These are phyloP conservation scores for Chrysemys picta DNA, from an alignment of 2,113 vertebrate genomes.

Conservation along the genomic window DNA sequence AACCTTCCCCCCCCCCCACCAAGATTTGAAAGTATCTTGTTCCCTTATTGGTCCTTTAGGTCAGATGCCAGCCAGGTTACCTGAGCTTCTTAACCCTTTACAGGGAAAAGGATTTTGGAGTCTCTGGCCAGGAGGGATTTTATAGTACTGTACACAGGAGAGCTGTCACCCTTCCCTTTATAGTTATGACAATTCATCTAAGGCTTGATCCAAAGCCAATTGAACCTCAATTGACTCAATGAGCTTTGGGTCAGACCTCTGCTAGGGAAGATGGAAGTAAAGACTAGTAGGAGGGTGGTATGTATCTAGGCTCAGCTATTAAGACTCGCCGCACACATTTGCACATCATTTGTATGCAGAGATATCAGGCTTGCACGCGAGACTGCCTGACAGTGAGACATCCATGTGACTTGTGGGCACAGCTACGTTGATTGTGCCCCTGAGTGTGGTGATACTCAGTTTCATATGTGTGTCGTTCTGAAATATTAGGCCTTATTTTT, in stretches of 20 bases:
- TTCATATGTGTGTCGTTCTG: not conserved
- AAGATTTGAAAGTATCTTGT: too few species aligned
- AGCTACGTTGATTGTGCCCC: accelerated
- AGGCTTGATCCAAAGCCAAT: accelerated
- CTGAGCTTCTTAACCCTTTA: too few species aligned
- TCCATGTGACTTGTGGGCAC: accelerated
- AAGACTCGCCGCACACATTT: too few species aligned
- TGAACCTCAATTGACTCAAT: not conserved
- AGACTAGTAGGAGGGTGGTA: not conserved
- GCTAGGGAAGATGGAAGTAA: not conserved
- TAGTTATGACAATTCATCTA: too few species aligned
- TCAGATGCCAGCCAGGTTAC: too few species aligned
- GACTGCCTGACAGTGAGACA: not conserved
- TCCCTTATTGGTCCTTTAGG: too few species aligned
- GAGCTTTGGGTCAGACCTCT: not conserved
- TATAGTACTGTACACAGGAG: too few species aligned
- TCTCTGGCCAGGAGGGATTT: too few species aligned
- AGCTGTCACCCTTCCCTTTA: too few species aligned
- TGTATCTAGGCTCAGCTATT: not conserved
- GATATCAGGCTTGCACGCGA: not conserved
- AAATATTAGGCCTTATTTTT: not conserved
- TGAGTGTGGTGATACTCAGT: accelerated
- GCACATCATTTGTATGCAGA: not conserved
- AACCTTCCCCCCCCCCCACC: too few species aligned
- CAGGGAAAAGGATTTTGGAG: too few species aligned